Evolutionary conservation across 2,888 invertebrate species (phyloP).

Genomic region (Cephus pygmeus): DNA sequence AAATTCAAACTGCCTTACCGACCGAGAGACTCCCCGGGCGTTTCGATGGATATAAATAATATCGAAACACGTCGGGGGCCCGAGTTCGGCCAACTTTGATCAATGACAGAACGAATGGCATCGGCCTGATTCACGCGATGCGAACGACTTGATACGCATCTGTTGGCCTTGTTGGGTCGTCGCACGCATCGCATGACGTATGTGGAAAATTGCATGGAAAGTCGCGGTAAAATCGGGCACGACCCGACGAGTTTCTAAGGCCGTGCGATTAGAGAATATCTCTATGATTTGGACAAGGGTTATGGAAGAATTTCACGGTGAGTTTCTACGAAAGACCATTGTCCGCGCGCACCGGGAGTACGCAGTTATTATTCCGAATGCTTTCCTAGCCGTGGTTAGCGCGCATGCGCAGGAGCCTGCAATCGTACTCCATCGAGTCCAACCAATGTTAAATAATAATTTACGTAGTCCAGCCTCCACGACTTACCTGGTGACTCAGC

Average conservation of each 20-base stretch:
- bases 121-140: not conserved
- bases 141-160: not conserved
- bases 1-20: not conserved
- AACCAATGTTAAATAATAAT: not conserved
- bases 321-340: not conserved
- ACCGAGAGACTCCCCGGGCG: not conserved
- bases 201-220: not conserved
- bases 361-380: not conserved
- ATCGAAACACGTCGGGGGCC: not conserved
- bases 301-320: not conserved
- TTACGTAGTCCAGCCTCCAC: not conserved
- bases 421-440: fast-evolving
- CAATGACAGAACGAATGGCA: not conserved
- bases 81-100: not conserved
- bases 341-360: not conserved
- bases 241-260: not conserved
- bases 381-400: not conserved
- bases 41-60: not conserved
- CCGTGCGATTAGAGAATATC: not conserved
- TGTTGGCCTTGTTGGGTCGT: not conserved
- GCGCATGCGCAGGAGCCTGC: not conserved
- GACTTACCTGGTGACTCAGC: not conserved
- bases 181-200: not conserved
- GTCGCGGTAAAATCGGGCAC: not conserved
- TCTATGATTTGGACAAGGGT: not conserved